Conservation (phyloP, 2,797 vertebrate species). For the Pseudochirops cupreus region DNA sequence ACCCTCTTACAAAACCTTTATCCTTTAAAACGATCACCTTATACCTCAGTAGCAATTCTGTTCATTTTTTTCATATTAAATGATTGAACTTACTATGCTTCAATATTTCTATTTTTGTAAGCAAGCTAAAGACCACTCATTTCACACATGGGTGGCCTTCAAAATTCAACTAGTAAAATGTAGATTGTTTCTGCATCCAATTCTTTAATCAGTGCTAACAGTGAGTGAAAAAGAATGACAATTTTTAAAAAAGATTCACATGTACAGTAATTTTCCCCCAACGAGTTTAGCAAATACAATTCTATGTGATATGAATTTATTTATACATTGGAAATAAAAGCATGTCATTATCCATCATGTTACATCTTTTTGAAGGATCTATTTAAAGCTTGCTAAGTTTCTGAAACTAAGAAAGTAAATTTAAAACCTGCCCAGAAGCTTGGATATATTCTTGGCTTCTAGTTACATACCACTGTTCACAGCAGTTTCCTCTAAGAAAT, state of each 20-base stretch:
- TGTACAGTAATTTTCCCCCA: neutral
- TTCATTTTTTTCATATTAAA: neutral
- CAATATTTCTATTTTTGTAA: constrained; percentile 1
- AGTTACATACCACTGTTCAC: constrained; percentile 91
- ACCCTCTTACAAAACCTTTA: no score
- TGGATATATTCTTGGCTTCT: constrained; percentile 87
- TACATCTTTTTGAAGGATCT: neutral
- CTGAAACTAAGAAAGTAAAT: constrained; percentile 94
- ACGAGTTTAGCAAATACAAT: constrained; percentile 16
- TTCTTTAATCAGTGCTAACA: neutral
- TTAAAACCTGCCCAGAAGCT: constrained; percentile 93
- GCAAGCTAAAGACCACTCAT: constrained; percentile 1
- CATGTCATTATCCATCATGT: constrained; percentile 8
- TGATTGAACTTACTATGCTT: neutral
- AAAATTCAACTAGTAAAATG: neutral
- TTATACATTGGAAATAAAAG: neutral
- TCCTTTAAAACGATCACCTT: neutral
- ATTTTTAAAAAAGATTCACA: accelerated
- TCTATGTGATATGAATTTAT: neutral
- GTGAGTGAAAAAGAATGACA: neutral
- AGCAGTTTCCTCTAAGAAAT: constrained; percentile 91
- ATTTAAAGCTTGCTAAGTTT: constrained; percentile 93
- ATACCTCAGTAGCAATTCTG: neutral
- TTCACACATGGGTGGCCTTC: neutral
- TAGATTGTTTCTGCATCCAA: constrained; percentile 17